These are phyloP conservation scores for Coenonympha glycerion DNA, from an alignment of 2,888 invertebrate genomes.

Conservation along the genomic window DNA sequence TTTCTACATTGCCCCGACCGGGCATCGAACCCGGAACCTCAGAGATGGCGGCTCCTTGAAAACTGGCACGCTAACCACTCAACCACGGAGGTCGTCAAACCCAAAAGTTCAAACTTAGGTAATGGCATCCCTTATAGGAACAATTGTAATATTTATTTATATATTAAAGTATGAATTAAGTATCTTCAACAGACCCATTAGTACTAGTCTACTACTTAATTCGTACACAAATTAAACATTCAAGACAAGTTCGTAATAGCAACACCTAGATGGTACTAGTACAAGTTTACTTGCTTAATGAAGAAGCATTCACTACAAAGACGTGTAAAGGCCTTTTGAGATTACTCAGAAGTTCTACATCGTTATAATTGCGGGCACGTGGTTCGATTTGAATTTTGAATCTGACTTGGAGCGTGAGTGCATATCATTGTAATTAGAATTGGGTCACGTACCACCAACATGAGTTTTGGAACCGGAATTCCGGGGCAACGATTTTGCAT, in stretches of 20 bases:
- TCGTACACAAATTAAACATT: not conserved
- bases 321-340: not conserved
- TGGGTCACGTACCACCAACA: conserved; percentile 33
- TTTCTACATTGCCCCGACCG: too few species aligned
- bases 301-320: not conserved
- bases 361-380: conserved; percentile 51
- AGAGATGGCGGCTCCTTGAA: too few species aligned
- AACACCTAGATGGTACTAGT: not conserved
- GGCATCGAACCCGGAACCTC: too few species aligned
- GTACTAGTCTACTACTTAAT: not conserved
- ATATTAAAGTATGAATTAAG: too few species aligned
- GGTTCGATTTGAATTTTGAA: conserved; percentile 44
- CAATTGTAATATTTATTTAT: too few species aligned
- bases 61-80: too few species aligned
- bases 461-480: conserved; percentile 31
- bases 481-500: conserved; percentile 31
- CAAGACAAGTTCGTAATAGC: not conserved
- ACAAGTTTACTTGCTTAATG: not conserved
- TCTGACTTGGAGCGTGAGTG: conserved; percentile 37
- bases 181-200: too few species aligned
- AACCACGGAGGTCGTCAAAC: too few species aligned
- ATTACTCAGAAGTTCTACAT: conserved; percentile 19
- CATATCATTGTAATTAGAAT: conserved; percentile 38
- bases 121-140: too few species aligned
- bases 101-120: too few species aligned